A percentile compares a stretch with the other conserved stretches of the same genome.
Conservation (phyloP, 2,113 vertebrate species). For the Athene noctua region DNA sequence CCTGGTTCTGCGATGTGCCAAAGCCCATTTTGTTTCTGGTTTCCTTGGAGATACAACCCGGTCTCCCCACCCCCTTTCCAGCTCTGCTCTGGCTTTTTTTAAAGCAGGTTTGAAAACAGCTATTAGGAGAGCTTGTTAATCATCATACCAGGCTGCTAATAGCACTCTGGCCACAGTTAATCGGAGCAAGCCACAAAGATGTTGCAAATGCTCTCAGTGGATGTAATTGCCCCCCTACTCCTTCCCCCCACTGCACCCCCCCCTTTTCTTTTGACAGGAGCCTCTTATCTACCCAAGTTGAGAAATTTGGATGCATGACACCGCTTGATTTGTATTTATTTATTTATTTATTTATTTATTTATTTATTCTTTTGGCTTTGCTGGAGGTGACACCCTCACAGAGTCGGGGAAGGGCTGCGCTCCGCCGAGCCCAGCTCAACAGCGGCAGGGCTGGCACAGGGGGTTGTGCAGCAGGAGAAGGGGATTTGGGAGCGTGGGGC, state of each 20-base stretch:
- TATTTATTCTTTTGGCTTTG: no score
- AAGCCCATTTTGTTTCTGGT: constrained; percentile 63
- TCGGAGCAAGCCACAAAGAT: constrained; percentile 5
- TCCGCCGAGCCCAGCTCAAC: not conserved
- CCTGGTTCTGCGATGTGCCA: not conserved
- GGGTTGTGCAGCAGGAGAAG: not conserved
- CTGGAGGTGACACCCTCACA: accelerated
- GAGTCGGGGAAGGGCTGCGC: not conserved
- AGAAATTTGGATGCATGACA: not conserved
- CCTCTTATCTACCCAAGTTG: not conserved
- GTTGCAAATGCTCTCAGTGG: not conserved
- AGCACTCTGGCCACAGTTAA: constrained; percentile 35
- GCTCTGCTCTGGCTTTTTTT: not conserved
- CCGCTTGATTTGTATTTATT: not conserved
- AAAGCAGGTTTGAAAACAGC: constrained; percentile 59
- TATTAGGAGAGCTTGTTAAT: constrained; percentile 56
- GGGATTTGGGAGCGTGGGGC: not conserved
- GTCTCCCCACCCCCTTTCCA: not conserved
- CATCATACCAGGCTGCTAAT: constrained; percentile 49
- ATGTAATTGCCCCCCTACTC: not conserved
- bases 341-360: accelerated
- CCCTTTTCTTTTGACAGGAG: not conserved
- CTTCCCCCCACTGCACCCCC: not conserved
- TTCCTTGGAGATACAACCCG: constrained; percentile 65
- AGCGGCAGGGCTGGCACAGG: accelerated